Base-by-base conservation (phyloP, 2,113 vertebrate genomes). In the Sakesphorus luctuosus region DNA sequence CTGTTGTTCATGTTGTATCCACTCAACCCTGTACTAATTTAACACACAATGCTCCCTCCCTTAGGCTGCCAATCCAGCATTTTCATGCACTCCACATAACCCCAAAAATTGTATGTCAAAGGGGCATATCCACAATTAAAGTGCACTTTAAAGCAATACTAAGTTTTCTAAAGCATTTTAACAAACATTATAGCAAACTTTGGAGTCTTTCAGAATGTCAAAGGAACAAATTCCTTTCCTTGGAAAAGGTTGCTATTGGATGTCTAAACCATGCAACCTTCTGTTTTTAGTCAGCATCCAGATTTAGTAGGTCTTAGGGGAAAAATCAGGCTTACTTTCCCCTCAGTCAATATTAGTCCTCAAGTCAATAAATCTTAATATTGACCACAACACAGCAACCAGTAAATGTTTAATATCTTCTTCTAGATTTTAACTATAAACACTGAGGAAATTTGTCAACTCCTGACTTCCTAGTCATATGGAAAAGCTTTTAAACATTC, bases 391-490 rank as follows among this genome's bases (percentile, higher is more conserved):
- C 92, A 92, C 6, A 91, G 18, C 33, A 97, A 96, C 84, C 94
- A 93, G 88, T 94, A 93, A 95, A 95, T 96, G 89, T 95, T 97
- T 95, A 96, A 74, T 94, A 96, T 93, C 95, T 96, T 96, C 81
- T 91, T 91, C 73, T 92, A 77, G 36, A n/a, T 96, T 98, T 97
- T 97, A 97, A 98, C 98, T 96, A 94, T 53, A 96, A 94, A 97
- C 92, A 95, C 68, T 52, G 86, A 96, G 91, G 40, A 94, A 97
- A 96, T 93, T 94, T 84, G 94, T 95, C 93, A 95, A 83, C 85
- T 97, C 93, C 86, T 96, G 91, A 90, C 77, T 97, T 97, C 95
- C 96, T 96, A 91, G 75, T 93, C 97, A 97, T 96, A 94, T 96
- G 97, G 97, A 97, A 98, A 97, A 98, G 89, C 77, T 97, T 97